Evolutionary conservation across 2,797 vertebrate genomes (phyloP).

Genomic region (Rhabdophis nuchalis): DNA sequence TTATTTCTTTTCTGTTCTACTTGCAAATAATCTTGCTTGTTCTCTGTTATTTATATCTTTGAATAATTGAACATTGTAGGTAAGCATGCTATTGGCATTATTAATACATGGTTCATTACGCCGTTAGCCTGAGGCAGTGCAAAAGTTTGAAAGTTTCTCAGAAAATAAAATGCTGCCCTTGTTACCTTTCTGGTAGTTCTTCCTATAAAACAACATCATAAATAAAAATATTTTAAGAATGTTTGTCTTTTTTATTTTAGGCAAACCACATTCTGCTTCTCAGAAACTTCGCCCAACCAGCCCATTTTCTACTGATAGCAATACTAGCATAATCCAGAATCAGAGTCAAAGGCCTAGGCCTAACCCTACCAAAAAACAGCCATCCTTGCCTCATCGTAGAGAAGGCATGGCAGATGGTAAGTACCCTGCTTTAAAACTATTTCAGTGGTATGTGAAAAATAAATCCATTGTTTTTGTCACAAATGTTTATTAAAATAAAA

Average conservation of each 20-base stretch:
- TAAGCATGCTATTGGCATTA: neutral
- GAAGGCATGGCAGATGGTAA: conserved; percentile 92
- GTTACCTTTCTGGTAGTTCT: neutral
- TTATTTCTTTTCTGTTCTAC: neutral
- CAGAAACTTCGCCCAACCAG: conserved; percentile 90
- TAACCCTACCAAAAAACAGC: conserved; percentile 88
- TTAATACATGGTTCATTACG: neutral
- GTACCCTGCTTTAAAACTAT: conserved; percentile 43
- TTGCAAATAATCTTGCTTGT: neutral
- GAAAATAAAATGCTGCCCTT: conserved; percentile 38
- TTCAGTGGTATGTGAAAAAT: conserved; percentile 16
- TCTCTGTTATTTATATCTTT: neutral
- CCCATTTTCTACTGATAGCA: conserved; percentile 96
- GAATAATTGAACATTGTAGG: neutral
- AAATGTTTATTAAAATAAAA: neutral
- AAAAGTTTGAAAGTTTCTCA: conserved; percentile 32
- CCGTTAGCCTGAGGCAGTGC: neutral
- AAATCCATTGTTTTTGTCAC: neutral
- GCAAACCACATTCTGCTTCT: conserved; percentile 85
- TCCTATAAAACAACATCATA: conserved; percentile 44
- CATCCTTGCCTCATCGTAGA: conserved; percentile 85
- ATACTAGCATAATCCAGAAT: conserved; percentile 85
- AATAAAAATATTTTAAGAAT: conserved; percentile 19
- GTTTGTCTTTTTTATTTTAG: conserved; percentile 68
- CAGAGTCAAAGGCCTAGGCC: conserved; percentile 88